phyloP scores from a whole-genome alignment of 2,113 vertebrate genomes.

The Lethenteron reissneri region DNA sequence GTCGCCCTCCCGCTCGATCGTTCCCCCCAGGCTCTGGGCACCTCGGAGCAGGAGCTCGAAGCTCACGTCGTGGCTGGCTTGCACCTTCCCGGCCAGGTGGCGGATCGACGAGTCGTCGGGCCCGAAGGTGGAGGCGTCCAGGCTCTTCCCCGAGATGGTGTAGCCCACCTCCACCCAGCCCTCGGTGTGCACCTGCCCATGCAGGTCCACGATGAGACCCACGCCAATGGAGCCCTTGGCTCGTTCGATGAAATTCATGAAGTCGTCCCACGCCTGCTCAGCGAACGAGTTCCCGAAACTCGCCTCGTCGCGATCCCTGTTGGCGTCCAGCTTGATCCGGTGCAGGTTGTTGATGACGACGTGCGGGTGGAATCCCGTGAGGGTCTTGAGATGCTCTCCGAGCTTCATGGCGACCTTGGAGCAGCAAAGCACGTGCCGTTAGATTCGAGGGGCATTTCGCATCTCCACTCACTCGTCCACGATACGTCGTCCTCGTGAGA shows the following conservation, averaged over 20 bases:
- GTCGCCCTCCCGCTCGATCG: conserved; percentile 16
- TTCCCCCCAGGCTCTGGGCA: conserved; percentile 17
- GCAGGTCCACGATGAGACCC: conserved; percentile 19
- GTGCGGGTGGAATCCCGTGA: conserved; percentile 15
- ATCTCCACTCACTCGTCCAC: too few species aligned
- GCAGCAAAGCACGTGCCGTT: too few species aligned
- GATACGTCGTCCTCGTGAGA: too few species aligned
- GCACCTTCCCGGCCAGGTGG: conserved; percentile 15
- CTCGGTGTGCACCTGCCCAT: conserved; percentile 19
- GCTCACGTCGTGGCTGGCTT: conserved; percentile 8
- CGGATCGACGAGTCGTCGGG: conserved; percentile 11
- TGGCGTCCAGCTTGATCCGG: conserved; percentile 20
- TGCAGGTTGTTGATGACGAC: conserved; percentile 19
- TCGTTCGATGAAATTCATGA: conserved; percentile 17
- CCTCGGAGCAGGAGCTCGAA: conserved; percentile 15
- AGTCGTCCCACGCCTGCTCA: conserved; percentile 19
- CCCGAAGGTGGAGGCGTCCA: conserved; percentile 14
- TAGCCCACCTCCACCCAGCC: conserved; percentile 21
- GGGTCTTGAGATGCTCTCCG: too few species aligned
- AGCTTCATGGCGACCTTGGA: too few species aligned
- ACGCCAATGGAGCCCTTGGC: conserved; percentile 15
- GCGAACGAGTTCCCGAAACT: conserved; percentile 17
- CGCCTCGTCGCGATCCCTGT: conserved; percentile 18
- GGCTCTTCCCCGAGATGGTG: conserved; percentile 16
- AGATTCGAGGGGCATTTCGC: too few species aligned